These are phyloP conservation scores for Lissonota sp. DNA, from an alignment of 2,888 invertebrate genomes.

Conservation along the genomic window DNA sequence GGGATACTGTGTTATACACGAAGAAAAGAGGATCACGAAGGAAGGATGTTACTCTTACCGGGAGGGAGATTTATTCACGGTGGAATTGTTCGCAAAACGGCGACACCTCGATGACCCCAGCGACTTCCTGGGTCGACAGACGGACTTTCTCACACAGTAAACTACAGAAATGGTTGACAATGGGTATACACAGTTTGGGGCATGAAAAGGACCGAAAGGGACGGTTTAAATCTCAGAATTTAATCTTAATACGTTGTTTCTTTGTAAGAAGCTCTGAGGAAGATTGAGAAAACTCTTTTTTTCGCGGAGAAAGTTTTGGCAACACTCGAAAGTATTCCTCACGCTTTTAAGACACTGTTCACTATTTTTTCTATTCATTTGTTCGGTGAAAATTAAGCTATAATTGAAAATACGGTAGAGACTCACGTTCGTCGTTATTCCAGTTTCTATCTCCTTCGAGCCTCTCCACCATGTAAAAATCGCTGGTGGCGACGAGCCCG, in stretches of 20 bases:
- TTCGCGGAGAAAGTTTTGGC: too few relatives aligned
- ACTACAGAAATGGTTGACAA: too few relatives aligned
- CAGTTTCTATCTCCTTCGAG: constrained; percentile 91
- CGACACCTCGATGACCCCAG: constrained; percentile 42
- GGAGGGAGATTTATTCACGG: constrained; percentile 56
- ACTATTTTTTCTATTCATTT: not conserved
- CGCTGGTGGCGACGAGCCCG: constrained; percentile 94
- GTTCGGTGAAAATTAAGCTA: not conserved
- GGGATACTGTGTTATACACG: constrained; percentile 33
- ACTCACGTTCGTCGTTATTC: constrained; percentile 92
- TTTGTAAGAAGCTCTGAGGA: too few relatives aligned
- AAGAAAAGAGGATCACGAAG: constrained; percentile 52
- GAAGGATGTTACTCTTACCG: constrained; percentile 59
- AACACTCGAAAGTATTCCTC: too few relatives aligned
- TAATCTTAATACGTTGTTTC: too few relatives aligned
- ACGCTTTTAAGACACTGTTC: too few relatives aligned
- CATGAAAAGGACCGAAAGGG: too few relatives aligned
- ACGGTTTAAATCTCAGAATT: too few relatives aligned
- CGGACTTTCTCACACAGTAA: constrained; percentile 7
- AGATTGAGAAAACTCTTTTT: too few relatives aligned
- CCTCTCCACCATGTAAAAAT: constrained; percentile 96
- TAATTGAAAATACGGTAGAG: constrained; percentile 7
- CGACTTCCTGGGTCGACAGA: constrained; percentile 10
- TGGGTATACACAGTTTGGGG: too few relatives aligned
- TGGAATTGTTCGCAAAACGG: constrained; percentile 32